Evolutionary conservation across 2,113 vertebrate genomes (phyloP), one percentile per base, ranked within the genome.

Genomic region (Sapajus apella): DNA sequence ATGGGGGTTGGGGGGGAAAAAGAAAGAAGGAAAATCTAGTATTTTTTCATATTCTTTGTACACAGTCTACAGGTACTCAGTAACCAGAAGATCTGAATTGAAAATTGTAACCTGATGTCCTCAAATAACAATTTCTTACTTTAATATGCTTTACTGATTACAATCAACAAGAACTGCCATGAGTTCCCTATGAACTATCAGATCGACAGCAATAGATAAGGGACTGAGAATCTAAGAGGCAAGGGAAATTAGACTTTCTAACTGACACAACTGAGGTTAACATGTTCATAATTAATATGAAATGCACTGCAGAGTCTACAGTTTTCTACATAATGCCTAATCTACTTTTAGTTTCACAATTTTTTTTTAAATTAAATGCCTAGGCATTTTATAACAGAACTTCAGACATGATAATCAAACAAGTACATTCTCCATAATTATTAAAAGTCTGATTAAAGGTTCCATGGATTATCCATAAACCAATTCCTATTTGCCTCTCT

Each of bases 171-270:
- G 70, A 81, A 94, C 8, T 90, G 77, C 47, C 18, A 73, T 13
- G 47, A 80, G 50, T 83, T 77, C 88, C 55, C 87, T 68, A 90
- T 23, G 66, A 94, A 68, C 64, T 64, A 66, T 70, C 70, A 93
- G 92, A 96, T 97, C 97, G 96, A 97, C 87, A 97, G 90, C 76
- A 95, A 85, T 86, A 97, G 95, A 97, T 90, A 66, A 97, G 68
- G 66, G 66, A 73, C 47, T 79, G 55, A 43, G 94, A 94, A 70
- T 94, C 93, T 88, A 92, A 91, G 43, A 90, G 47, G 85, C 92
- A 86, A 91, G 72, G 68, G 87, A 97, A 97, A 97, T 93, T 81
- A 88, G 82, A 96, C 70, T 88, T 72, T 92, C 94, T 96, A 95
- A 92, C 80, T 93, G 95, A 84, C n/a, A 95, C 0, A 79, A 72